Evolutionary conservation across 2,888 invertebrate species (phyloP).

Genomic region (Chesias legatella): DNA sequence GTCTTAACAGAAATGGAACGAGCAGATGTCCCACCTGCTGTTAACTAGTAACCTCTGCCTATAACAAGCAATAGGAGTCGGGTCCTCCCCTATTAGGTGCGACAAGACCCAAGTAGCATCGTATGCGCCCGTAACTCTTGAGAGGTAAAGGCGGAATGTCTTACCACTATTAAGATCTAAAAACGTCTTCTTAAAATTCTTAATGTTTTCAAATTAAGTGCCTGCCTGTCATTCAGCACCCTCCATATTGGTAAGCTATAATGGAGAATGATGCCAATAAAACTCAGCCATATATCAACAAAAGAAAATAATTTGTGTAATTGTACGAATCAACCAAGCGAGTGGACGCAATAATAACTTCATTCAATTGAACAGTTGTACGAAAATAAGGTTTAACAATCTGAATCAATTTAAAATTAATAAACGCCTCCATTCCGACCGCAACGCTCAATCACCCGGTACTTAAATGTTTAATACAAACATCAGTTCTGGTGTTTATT

Average conservation of each 20-base stretch:
- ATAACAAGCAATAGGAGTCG: too few species aligned
- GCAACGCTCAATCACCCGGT: slow-evolving; percentile 46
- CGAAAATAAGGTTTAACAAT: slow-evolving; percentile 38
- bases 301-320: too few species aligned
- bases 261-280: slow-evolving; percentile 39
- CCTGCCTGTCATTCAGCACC: slow-evolving; percentile 33
- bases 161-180: too few species aligned
- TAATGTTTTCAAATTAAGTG: too few species aligned
- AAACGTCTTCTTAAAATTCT: slow-evolving; percentile 29
- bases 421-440: slow-evolving; percentile 41
- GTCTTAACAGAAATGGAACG: too few species aligned
- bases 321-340: slow-evolving; percentile 4
- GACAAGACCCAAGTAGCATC: too few species aligned
- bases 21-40: too few species aligned
- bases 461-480: slow-evolving; percentile 42
- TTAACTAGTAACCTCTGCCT: too few species aligned
- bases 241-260: slow-evolving; percentile 60
- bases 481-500: slow-evolving; percentile 44
- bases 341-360: slow-evolving; percentile 42
- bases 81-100: too few species aligned
- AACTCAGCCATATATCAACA: too few species aligned
- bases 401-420: slow-evolving; percentile 48
- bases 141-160: too few species aligned
- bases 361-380: slow-evolving; percentile 37
- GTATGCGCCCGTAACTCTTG: too few species aligned